Percentiles rank a stretch among this genome's conserved stretches.
Conservation (phyloP, 2,888 invertebrate species). For the Blastobasis adustella region DNA sequence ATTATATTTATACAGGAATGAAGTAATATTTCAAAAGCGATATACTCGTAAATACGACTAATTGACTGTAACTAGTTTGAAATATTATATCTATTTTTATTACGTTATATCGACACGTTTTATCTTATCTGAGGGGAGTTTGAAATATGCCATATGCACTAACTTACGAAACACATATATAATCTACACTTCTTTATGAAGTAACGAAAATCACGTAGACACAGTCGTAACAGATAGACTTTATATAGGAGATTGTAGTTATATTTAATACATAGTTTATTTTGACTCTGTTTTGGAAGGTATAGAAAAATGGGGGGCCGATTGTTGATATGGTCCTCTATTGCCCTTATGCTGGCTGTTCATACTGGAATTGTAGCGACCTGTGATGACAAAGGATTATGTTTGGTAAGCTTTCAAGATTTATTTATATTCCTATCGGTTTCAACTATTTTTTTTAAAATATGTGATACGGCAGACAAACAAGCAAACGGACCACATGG, state of each 20-base stretch:
- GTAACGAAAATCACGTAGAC: background rate
- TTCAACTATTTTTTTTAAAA: background rate
- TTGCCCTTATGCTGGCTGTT: constrained; percentile 28
- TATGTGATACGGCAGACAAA: background rate
- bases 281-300: constrained; percentile 14
- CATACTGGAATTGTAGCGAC: constrained; percentile 31
- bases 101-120: constrained; percentile 13
- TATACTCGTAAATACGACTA: too few species aligned
- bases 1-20: too few species aligned
- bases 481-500: background rate
- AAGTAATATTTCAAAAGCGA: too few species aligned
- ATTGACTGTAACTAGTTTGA: too few species aligned
- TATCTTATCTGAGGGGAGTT: constrained; percentile 8
- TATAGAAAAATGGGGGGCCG: constrained; percentile 44
- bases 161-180: background rate
- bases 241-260: constrained; percentile 4
- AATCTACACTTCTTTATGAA: background rate
- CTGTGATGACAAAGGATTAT: constrained; percentile 52
- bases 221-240: constrained; percentile 3
- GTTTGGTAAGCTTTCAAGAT: constrained; percentile 38
- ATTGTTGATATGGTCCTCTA: constrained; percentile 51
- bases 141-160: background rate
- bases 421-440: background rate
- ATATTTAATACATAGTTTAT: constrained; percentile 16
- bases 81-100: too few species aligned